Base-by-base conservation (phyloP, 2,888 invertebrate genomes). In the Heliconius sara region DNA sequence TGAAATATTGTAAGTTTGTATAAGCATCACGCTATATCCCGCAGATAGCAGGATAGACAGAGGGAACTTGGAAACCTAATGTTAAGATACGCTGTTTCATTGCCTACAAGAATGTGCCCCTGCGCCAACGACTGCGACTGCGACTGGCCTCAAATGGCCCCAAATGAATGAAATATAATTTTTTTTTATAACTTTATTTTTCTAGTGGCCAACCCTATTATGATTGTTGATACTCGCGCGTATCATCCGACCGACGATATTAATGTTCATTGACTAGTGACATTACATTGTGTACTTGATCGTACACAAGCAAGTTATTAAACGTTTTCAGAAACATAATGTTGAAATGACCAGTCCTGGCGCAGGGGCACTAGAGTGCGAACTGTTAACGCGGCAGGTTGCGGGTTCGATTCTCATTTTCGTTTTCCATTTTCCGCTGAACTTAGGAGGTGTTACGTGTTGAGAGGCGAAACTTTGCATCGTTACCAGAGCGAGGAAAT, bases 241-340 rank as follows among this genome's bases (percentile, higher is more conserved):
- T 73, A 57, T 73, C 72, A 73, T 73, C 72, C 72, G 57, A 73
- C 57, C 30, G 30, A 1, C 34, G 34, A 34, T 73, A 73, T 73
- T 73, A 73, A 57, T 34, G 34, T 73, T 57, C 72, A 73, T 73
- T 73, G 72, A 73, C 57, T 73, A 60, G 71, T 60, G 30, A n/a
- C 30, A 30, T 73, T 73, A 57, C 9, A 73, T 34, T 7, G 25
- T n/a, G 71, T 27, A 57, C n/a, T 57, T 72, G 52, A 72, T 47
- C 22, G 22, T 57, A 72, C 30, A 72, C 52, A 52, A 57, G 30
- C 30, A 19, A 19, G 22, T 72, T 73, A 73, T 73, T 73, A 43
- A 73, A 34, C 13, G 13, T n/a, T n/a, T 25, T 30, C 10, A 70
- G 43, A 22, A 9, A 60, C 10, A 22, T 19, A 22, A 71, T 52